Evolutionary conservation across 2,113 vertebrate species (phyloP), one percentile per base, ranked within the genome.

Genomic region (Rhinogobius similis): DNA sequence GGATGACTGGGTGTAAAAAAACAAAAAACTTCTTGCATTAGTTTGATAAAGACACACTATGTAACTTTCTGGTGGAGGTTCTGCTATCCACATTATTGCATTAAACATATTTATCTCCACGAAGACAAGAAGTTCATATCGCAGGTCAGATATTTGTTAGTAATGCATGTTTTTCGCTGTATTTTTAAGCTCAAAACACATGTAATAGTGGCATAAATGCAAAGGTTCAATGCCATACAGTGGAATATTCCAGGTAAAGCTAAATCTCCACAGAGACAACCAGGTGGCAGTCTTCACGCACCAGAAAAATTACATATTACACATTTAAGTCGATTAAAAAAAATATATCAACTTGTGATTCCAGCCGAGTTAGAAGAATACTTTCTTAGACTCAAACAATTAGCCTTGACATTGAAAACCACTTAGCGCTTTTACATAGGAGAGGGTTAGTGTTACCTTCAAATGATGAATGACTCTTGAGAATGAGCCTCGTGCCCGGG

Each of bases 401-500:
- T 62, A 27, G 61, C 50, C 21, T 29, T 0, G 3, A 69, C 46
- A 50, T 67, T 24, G 53, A 69, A 67, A 71, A 39, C 59, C 75
- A 69, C 72, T 78, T 50, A 67, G 48, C 29, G 53, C 48, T 46
- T 72, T 68, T 21, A 59, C 67, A 79, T 62, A 78, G 23, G 64
- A 79, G 10, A 73, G 8, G 0, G 62, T 68, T 27, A 10, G 0
- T 1, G 12, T 58, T 69, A 50, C 66, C 32, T 77, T 68, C 58
- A 27, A n/a, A 68, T 86, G 44, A 87, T 27, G 16, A 65, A 74
- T 24, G 6, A 63, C 68, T 78, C 63, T 55, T 67, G 23, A 62
- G 78, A 72, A 82, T 41, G 56, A 86, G 77, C 70, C 10, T 48
- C 63, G 62, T 48, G 63, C 76, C 56, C n/a, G 14, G 36, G 27